Evolutionary conservation across 2,797 vertebrate species (phyloP).

Genomic region (Glossophaga mutica): DNA sequence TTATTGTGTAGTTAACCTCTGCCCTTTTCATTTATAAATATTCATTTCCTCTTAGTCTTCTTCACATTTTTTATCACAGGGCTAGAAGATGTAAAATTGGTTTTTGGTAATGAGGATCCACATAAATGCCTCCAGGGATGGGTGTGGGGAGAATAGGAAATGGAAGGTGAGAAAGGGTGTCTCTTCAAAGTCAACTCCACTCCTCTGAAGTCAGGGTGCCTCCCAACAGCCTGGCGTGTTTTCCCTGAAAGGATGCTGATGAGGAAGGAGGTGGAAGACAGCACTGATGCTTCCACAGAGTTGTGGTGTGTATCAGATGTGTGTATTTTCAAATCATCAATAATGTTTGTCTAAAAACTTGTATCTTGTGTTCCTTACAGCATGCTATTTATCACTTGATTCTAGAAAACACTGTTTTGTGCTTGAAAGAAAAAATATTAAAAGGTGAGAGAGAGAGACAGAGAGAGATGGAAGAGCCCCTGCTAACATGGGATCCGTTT

Average conservation of each 20-base stretch:
- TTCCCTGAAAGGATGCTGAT: fast-evolving
- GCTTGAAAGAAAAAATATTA: not conserved
- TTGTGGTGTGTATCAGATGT: fast-evolving
- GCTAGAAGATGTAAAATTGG: not conserved
- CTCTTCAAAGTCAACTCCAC: not conserved
- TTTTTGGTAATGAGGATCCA: not conserved
- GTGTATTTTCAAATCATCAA: not conserved
- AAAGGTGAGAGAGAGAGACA: not conserved
- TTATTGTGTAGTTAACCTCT: not conserved
- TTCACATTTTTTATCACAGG: not conserved
- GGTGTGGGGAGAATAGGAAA: not conserved
- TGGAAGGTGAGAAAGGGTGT: not conserved
- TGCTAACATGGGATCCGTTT: fast-evolving
- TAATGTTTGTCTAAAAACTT: not conserved
- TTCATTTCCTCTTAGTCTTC: slow-evolving; percentile 1
- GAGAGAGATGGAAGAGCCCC: no score
- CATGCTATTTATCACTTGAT: not conserved
- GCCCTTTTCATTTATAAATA: slow-evolving; percentile 20
- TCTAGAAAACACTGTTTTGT: not conserved
- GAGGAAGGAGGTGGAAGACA: fast-evolving
- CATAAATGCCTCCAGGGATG: fast-evolving
- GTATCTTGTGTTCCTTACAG: not conserved
- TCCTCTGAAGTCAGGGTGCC: not conserved
- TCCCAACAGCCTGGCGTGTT: fast-evolving
- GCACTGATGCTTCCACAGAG: fast-evolving